Base-by-base conservation (phyloP, 2,888 invertebrate genomes). In the Drosophila mercatorum region DNA sequence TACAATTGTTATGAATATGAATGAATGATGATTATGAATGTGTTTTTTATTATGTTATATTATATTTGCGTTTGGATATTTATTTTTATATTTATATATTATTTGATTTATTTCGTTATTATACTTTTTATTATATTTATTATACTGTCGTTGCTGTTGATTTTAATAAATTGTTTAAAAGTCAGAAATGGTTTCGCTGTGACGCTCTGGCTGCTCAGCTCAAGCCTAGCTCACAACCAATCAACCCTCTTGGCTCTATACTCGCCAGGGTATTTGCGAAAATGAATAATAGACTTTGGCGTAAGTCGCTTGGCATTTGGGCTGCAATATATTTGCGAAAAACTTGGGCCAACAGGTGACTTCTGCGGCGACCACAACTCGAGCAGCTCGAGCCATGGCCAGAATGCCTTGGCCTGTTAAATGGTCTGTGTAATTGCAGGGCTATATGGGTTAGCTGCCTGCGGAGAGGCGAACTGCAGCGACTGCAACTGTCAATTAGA, bases 351-450 rank as follows among this genome's bases (percentile, higher is more conserved):
- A 56, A 56, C 63, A 62, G 63, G 36, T 51, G 36, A 62, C 41
- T 52, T 10, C 36, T 17, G 17, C 63, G 55, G 49, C 11, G 3
- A 3, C 43, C 22, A 56, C 28, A 17, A 17, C 17, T 57, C 11
- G 57, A 41, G 41, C 57, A 40, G 38, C 31, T 44, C 26, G 36
- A 36, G 11, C 7, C 36, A 3, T 22, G 34, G 34, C 47, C 36
- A 53, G 31, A 6, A 10, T 49, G 31, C 2, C 11, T 17, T 31
- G 56, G 43, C n/a, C 51, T 36, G 78, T 75, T 84, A 81, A 80
- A 84, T 84, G 85, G 82, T 56, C 76, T 67, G 76, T 78, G 51
- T 84, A 79, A 81, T 84, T 78, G 82, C 75, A 62, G 53, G 44
- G 34, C 46, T 36, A 36, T 34, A 46, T 47, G 31, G 40, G 69